phyloP scores from a whole-genome alignment of 2,888 invertebrate genomes.

The Antitype chi region DNA sequence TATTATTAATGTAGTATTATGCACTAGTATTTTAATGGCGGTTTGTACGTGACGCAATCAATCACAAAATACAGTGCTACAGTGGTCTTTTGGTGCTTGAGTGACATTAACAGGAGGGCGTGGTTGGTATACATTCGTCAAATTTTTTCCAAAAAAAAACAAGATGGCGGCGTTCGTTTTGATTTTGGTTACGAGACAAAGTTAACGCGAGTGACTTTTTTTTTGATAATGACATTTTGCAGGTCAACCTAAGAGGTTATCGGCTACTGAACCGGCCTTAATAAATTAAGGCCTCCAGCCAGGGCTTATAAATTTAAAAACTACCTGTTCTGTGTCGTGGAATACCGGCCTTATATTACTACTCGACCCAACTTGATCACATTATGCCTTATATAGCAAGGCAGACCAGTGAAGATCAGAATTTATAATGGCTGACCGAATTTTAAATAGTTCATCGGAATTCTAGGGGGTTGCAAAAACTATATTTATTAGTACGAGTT shows the following conservation, averaged over 20 bases:
- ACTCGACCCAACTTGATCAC: slow-evolving; percentile 54
- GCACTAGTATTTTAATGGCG: background rate
- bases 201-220: too few relatives aligned
- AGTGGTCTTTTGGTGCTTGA: too few relatives aligned
- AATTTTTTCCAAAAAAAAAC: background rate
- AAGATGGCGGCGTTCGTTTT: background rate
- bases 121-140: background rate
- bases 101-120: background rate
- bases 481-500: slow-evolving; percentile 43
- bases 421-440: slow-evolving; percentile 64
- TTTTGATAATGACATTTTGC: too few relatives aligned
- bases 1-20: too few relatives aligned
- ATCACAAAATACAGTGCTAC: background rate
- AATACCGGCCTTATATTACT: slow-evolving; percentile 47
- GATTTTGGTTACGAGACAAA: background rate
- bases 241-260: too few relatives aligned
- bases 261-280: too few relatives aligned
- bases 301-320: too few relatives aligned
- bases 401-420: slow-evolving; percentile 54
- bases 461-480: slow-evolving; percentile 39
- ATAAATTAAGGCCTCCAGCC: too few relatives aligned
- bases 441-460: slow-evolving; percentile 67
- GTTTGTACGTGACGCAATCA: background rate
- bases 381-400: slow-evolving; percentile 65
- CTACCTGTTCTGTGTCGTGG: too few relatives aligned